Conservation (phyloP, 1,140 invertebrate genomes). For the Cecropterus lyciades region DNA sequence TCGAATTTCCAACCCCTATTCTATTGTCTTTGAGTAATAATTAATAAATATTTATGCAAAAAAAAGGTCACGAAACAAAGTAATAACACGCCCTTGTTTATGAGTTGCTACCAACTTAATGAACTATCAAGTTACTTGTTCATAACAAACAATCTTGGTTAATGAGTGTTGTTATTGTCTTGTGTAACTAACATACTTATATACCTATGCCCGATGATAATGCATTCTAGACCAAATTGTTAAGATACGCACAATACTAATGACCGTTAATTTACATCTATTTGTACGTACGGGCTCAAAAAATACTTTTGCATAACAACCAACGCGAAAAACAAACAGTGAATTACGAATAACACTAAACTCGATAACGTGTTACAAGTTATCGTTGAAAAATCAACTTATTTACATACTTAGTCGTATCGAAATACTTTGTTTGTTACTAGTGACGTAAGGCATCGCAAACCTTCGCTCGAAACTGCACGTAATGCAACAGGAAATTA, state of each 20-base stretch:
- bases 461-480: conserved; percentile 14
- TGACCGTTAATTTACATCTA: neutral
- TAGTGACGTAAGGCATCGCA: conserved; percentile 25
- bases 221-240: conserved; percentile 1
- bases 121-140: neutral
- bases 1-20: no score
- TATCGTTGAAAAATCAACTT: neutral
- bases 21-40: no score
- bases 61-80: no score
- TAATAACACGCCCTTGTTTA: no score
- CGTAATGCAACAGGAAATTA: conserved; percentile 40
- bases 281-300: no score
- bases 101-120: no score
- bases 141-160: conserved; percentile 13
- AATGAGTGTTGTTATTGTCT: conserved; percentile 18
- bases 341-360: neutral
- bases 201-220: neutral
- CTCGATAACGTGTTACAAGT: neutral
- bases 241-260: neutral
- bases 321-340: neutral
- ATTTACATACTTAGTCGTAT: conserved; percentile 5
- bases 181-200: conserved; percentile 22
- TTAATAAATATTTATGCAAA: no score
- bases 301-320: neutral
- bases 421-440: neutral